These are phyloP conservation scores for Plusia festucae DNA, from an alignment of 2,888 invertebrate species.

Conservation along the genomic window DNA sequence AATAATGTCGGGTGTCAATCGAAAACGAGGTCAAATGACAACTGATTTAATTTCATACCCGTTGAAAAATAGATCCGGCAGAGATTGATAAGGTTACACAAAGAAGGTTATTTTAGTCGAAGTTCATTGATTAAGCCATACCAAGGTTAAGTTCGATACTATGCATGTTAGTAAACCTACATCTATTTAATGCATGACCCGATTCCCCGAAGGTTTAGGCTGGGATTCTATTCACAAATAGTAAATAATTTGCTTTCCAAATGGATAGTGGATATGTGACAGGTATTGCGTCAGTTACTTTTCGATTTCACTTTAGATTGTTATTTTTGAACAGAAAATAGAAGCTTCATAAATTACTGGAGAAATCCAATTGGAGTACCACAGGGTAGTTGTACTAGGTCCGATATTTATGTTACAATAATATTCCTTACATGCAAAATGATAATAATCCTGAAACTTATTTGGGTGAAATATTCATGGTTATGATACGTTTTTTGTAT, in stretches of 20 bases:
- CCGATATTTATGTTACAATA: background rate
- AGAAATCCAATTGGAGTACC: background rate
- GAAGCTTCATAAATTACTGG: background rate
- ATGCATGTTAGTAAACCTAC: background rate
- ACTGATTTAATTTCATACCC: slow-evolving; percentile 10
- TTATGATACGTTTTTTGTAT: too few species aligned
- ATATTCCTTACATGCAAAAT: too few species aligned
- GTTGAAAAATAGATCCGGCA: slow-evolving; percentile 3
- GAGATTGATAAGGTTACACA: background rate
- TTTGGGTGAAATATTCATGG: too few species aligned
- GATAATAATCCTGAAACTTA: too few species aligned
- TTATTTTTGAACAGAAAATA: background rate
- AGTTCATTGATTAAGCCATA: background rate
- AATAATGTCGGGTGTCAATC: background rate
- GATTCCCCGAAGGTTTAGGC: background rate
- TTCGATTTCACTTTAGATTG: background rate
- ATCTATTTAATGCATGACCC: background rate
- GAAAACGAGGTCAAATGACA: background rate
- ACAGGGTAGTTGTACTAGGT: background rate
- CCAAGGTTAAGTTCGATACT: background rate
- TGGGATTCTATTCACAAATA: background rate
- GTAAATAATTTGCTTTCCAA: background rate
- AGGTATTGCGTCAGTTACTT: background rate
- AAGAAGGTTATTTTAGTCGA: background rate
- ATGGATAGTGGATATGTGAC: background rate